phyloP scores from a whole-genome alignment of 2,888 invertebrate genomes.

The Synanthedon myopaeformis region DNA sequence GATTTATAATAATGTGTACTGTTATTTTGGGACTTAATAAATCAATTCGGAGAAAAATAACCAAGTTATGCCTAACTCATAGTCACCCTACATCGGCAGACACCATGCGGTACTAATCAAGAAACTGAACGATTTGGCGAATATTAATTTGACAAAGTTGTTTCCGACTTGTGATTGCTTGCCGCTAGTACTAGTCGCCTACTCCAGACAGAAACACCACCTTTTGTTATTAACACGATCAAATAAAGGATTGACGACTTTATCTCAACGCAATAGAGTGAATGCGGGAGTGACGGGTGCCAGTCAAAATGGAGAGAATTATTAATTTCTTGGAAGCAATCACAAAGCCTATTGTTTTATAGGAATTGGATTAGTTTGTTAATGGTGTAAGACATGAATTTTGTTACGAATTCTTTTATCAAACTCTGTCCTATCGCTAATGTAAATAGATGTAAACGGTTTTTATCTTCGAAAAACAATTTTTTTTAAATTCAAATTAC shows the following conservation, averaged over 20 bases:
- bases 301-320: background rate
- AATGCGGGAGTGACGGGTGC: background rate
- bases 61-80: slow-evolving; percentile 2
- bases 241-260: background rate
- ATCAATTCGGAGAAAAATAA: slow-evolving; percentile 5
- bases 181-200: slow-evolving; percentile 31
- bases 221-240: background rate
- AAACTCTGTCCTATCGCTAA: too few species aligned
- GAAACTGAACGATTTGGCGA: slow-evolving; percentile 48
- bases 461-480: too few species aligned
- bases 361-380: background rate
- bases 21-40: slow-evolving; percentile 2
- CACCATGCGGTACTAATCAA: slow-evolving; percentile 50
- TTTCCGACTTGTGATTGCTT: slow-evolving; percentile 57
- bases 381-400: background rate
- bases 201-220: slow-evolving; percentile 19
- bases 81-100: slow-evolving; percentile 15
- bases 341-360: background rate
- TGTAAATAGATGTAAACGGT: too few species aligned
- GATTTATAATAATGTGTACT: too few species aligned
- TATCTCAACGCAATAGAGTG: background rate
- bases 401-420: too few species aligned
- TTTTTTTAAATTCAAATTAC: too few species aligned
- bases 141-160: slow-evolving; percentile 58
- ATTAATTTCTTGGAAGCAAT: background rate